Conservation (phyloP, 2,888 invertebrate genomes). For the Caenorhabditis panamensis region DNA sequence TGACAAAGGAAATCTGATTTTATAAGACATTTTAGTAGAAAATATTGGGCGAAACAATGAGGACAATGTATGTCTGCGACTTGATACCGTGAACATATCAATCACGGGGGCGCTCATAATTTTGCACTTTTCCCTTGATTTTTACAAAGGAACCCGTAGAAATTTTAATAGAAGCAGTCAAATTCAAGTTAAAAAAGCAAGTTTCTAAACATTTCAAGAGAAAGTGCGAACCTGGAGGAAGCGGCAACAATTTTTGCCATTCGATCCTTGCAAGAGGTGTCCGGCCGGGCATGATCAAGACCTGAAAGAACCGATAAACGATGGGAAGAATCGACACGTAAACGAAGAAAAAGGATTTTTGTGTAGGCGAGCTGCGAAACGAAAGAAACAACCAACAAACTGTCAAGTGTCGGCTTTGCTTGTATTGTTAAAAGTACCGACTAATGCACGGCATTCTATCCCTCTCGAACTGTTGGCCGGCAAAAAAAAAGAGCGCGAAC, state of each 20-base stretch:
- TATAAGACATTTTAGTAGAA: slow-evolving; percentile 18
- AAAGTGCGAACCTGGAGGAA: slow-evolving; percentile 48
- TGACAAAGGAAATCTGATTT: slow-evolving; percentile 7
- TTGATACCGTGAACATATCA: neutral
- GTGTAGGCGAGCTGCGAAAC: slow-evolving; percentile 53
- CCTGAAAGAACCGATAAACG: slow-evolving; percentile 1
- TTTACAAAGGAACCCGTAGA: neutral
- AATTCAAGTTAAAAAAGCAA: no score
- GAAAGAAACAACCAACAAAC: slow-evolving; percentile 50
- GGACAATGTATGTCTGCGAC: neutral
- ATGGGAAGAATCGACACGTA: slow-evolving; percentile 28
- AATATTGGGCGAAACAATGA: neutral
- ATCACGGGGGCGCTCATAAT: slow-evolving; percentile 1
- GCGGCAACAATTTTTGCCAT: slow-evolving; percentile 38
- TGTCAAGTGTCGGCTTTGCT: slow-evolving; percentile 41
- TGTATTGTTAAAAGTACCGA: slow-evolving; percentile 42
- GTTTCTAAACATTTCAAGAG: neutral
- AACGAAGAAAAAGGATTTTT: slow-evolving; percentile 21
- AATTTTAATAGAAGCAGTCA: neutral
- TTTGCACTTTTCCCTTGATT: neutral
- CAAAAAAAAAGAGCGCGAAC: neutral
- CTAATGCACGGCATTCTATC: slow-evolving; percentile 28
- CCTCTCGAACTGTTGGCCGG: slow-evolving; percentile 17
- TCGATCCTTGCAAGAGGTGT: slow-evolving; percentile 44
- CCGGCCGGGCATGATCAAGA: slow-evolving; percentile 26